Conservation (phyloP, 2,113 vertebrate species). For the Hyaena hyaena region DNA sequence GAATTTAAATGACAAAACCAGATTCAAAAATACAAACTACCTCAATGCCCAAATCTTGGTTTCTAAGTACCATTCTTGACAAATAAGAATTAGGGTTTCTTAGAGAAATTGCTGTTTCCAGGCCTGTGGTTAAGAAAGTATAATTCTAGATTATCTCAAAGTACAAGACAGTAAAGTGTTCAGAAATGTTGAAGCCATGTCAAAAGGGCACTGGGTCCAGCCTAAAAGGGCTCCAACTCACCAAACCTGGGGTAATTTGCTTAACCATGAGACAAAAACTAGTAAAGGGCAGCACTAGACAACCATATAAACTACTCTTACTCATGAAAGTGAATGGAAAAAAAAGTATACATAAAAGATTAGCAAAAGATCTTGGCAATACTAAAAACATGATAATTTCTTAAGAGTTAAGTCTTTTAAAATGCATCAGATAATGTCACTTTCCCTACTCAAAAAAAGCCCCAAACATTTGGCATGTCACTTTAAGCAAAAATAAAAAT, state of each 20-base stretch:
- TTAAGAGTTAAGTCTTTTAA: not conserved
- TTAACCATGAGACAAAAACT: not conserved
- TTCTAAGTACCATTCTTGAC: not conserved
- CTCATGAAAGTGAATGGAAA: not conserved
- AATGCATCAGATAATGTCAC: not conserved
- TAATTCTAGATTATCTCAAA: not conserved
- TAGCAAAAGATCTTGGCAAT: not conserved
- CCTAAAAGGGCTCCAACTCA: not conserved
- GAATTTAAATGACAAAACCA: slow-evolving; percentile 34
- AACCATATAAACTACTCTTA: not conserved
- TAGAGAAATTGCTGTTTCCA: not conserved
- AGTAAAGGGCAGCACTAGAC: not conserved
- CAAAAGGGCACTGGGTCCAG: not conserved
- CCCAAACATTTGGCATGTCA: not conserved
- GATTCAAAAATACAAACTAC: not conserved
- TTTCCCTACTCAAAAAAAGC: not conserved
- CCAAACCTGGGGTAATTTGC: not conserved
- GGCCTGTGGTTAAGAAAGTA: not conserved
- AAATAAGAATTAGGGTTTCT: slow-evolving; percentile 33
- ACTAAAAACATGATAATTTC: not conserved
- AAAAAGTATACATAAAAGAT: not conserved
- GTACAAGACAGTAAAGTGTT: not conserved
- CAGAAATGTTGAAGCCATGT: not conserved
- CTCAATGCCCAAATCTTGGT: slow-evolving; percentile 7
- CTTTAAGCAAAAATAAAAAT: not conserved